Percentiles rank a stretch among this genome's conserved stretches.
These are phyloP conservation scores for Drosophila dunni DNA, from an alignment of 1,140 invertebrate genomes.

Conservation along the genomic window DNA sequence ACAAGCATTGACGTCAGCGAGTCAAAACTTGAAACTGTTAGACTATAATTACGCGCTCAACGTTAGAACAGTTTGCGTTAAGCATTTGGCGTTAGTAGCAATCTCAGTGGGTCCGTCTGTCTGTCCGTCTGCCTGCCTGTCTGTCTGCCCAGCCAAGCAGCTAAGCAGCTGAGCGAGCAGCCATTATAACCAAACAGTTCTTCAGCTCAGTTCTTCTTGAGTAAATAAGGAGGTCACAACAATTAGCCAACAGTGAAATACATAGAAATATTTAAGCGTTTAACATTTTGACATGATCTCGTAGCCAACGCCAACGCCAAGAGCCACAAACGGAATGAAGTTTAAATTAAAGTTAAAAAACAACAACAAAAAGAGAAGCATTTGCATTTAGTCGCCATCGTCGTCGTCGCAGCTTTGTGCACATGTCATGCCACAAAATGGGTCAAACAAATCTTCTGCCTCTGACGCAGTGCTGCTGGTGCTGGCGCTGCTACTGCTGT, in stretches of 20 bases:
- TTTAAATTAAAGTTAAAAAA: not conserved
- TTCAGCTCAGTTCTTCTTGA: conserved; percentile 80
- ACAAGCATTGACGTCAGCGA: conserved; percentile 18
- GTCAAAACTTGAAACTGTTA: conserved; percentile 62
- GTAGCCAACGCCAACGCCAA: conserved; percentile 35
- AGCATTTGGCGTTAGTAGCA: conserved; percentile 17
- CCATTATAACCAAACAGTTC: conserved; percentile 31
- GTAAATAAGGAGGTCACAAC: conserved; percentile 84
- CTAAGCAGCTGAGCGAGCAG: conserved; percentile 35
- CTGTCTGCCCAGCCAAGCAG: conserved; percentile 46
- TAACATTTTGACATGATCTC: conserved; percentile 75
- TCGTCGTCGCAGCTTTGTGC: conserved; percentile 69
- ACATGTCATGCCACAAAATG: conserved; percentile 76
- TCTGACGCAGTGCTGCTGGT: conserved; percentile 13
- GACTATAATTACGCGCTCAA: conserved; percentile 68
- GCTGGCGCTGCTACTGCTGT: conserved; percentile 22
- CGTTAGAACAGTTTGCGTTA: conserved; percentile 79
- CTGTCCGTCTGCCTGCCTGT: not conserved
- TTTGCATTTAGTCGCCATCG: conserved; percentile 66
- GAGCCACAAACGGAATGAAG: conserved; percentile 21
- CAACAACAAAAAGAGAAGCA: conserved; percentile 32
- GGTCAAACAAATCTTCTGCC: conserved; percentile 77
- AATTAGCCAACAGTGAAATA: conserved; percentile 84
- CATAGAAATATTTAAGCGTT: conserved; percentile 69
- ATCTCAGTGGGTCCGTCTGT: not conserved